Percentiles rank a stretch among this genome's conserved stretches.
phyloP scores from a whole-genome alignment of 2,797 vertebrate species.

The Poecilia picta region DNA sequence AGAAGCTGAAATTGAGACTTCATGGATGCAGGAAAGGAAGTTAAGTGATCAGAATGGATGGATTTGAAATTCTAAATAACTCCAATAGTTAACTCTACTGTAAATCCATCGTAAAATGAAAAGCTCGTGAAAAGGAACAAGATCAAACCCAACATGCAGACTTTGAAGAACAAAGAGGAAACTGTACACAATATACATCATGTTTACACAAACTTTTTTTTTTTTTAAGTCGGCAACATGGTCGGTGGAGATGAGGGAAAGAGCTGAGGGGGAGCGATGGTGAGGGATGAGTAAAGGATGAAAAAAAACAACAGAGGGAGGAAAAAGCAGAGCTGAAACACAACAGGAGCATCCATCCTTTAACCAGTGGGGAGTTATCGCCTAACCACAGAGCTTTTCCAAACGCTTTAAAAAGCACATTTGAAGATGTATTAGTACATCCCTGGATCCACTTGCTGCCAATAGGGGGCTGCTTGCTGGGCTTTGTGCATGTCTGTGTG shows the following conservation, averaged over 20 bases:
- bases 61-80: neutral
- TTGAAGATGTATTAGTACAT: slow-evolving; percentile 79
- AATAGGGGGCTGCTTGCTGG: slow-evolving; percentile 68
- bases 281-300: slow-evolving; percentile 49
- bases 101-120: neutral
- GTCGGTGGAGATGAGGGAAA: slow-evolving; percentile 33
- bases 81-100: neutral
- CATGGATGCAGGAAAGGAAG: neutral
- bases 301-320: slow-evolving; percentile 47
- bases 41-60: neutral
- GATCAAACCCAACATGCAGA: neutral
- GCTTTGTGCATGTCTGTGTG: slow-evolving; percentile 54
- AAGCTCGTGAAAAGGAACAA: neutral
- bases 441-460: slow-evolving; percentile 70
- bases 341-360: slow-evolving; percentile 77
- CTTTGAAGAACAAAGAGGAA: slow-evolving; percentile 33
- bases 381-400: slow-evolving; percentile 78
- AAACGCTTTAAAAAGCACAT: slow-evolving; percentile 75
- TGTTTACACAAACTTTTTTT: slow-evolving; percentile 60
- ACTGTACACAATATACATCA: slow-evolving; percentile 28
- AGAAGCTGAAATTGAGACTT: neutral
- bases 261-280: slow-evolving; percentile 24
- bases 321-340: slow-evolving; percentile 51
- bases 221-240: slow-evolving; percentile 42
- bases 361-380: slow-evolving; percentile 81